Base-by-base conservation (phyloP, 1,140 invertebrate genomes). In the Choristoneura fumiferana region DNA sequence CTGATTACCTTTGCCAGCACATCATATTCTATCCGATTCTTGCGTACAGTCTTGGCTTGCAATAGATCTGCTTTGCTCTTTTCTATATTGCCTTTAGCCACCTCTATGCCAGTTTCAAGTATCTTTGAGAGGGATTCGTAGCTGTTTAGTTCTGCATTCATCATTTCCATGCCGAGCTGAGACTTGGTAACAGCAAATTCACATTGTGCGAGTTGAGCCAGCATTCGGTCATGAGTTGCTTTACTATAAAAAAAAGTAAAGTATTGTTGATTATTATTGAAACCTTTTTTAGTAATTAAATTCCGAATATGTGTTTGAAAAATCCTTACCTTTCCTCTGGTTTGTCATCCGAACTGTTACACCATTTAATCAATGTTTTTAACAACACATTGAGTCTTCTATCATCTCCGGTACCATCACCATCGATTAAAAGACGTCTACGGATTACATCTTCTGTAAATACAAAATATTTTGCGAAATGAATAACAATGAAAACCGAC, bases 381-480 rank as follows among this genome's bases (percentile, higher is more conserved):
- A 98, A 81, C 3, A 98, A 83, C 49, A 95, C 93, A 75, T 96
- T 97, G 12, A 99, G 90, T 64, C 96, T 89, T 61, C 97, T 92
- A 83, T 99, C 98, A 88, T 99, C 98, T 39, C 97, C 97, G 17
- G 96, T 97, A 17, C 97, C 97, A 92, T 99, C 98, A 18, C 97
- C 97, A 87, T 99, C 98, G 77, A 98, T 97, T 8, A 98, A 87
- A 12, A 99, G 87, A 63, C 97, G 91, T 65, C 96, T 91, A 66
- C 95, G 93, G 62, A 98, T 98, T 43, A 99, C 95, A 84, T 98
- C 97, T 89, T 98, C 97, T 97, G 78, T 1, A 93, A 93, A 63
- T 39, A 35, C 49, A 54, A 54, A 8, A 37, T 14, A 22, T 49
- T 54, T 62, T 36, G 18, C 22, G 10, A 52, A 54, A 53, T 54